phyloP scores from a whole-genome alignment of 92 coral and sea anemone genomes.

The Phenganax stokvisi region DNA sequence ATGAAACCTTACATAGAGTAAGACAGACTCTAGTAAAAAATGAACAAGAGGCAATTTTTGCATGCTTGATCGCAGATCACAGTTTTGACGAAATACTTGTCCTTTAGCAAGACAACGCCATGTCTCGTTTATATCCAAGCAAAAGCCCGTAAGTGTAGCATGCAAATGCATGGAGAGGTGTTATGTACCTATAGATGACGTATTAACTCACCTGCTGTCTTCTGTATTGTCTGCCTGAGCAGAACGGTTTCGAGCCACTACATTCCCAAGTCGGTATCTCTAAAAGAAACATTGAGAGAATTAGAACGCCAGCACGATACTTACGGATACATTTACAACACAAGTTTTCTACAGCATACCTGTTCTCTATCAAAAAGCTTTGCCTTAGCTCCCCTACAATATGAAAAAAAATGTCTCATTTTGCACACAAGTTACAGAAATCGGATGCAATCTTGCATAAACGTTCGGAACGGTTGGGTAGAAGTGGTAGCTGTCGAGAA shows the following conservation, averaged over 20 bases:
- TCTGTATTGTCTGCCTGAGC: background rate
- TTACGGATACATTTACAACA: background rate
- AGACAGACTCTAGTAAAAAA: no score
- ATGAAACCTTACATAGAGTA: no score
- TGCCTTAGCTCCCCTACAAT: slow-evolving; percentile 33
- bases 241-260: slow-evolving; percentile 4
- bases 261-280: slow-evolving; percentile 14
- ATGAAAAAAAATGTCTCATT: background rate
- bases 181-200: background rate
- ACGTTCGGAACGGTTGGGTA: background rate
- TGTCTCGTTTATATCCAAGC: no score
- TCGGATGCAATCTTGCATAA: background rate
- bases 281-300: background rate
- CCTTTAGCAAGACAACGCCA: no score
- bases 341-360: slow-evolving; percentile 11
- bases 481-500: no score
- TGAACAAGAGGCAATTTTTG: no score
- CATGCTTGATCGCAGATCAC: no score
- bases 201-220: slow-evolving; percentile 15
- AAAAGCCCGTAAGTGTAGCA: no score
- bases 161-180: no score
- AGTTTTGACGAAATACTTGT: no score
- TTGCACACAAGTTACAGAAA: background rate
- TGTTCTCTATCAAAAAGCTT: slow-evolving; percentile 30
- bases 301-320: background rate